These are phyloP conservation scores for Bombyx mori DNA, from an alignment of 1,140 invertebrate genomes.

Conservation along the genomic window DNA sequence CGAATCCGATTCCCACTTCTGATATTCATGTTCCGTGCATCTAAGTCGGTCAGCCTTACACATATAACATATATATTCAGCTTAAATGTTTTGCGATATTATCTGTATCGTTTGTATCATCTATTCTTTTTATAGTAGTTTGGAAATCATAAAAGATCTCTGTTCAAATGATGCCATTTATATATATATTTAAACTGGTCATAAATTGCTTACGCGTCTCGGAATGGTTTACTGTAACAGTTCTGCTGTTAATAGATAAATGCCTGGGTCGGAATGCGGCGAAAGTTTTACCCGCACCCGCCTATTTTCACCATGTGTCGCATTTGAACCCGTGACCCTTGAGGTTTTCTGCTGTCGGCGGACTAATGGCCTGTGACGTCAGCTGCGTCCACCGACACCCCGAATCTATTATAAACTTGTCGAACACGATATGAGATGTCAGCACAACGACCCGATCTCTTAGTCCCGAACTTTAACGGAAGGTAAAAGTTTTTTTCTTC, in stretches of 20 bases:
- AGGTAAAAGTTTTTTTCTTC: no score
- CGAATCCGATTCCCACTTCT: no score
- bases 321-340: constrained; percentile 35
- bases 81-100: no score
- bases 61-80: no score
- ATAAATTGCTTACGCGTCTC: not conserved
- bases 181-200: no score
- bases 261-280: constrained; percentile 31
- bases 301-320: constrained; percentile 40
- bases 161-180: no score
- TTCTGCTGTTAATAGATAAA: constrained; percentile 38
- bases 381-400: constrained; percentile 18
- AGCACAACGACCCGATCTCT: constrained; percentile 3
- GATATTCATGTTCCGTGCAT: no score
- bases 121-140: no score
- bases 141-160: no score
- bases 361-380: constrained; percentile 37
- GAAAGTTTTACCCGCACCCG: constrained; percentile 31
- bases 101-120: no score
- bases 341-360: constrained; percentile 38
- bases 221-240: constrained; percentile 24
- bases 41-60: no score
- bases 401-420: constrained; percentile 31
- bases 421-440: constrained; percentile 16
- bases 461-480: not conserved